Base-by-base conservation (phyloP, 2,797 vertebrate species). In the Clarias fuscus region DNA sequence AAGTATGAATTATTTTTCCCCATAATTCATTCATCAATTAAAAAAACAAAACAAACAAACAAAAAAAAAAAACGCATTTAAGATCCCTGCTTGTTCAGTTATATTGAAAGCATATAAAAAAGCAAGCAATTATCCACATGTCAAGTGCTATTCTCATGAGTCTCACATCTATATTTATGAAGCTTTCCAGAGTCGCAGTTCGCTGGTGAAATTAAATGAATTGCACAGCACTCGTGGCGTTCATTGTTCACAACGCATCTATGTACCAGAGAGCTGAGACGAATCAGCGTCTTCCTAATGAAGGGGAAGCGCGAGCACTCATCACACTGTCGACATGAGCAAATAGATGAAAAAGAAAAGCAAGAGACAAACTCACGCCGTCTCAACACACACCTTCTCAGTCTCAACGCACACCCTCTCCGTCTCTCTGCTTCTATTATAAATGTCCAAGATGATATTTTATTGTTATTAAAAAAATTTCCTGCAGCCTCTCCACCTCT, bases 401-500 rank as follows among this genome's bases (percentile, higher is more conserved):
- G 37, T 37, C 37, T 37, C 37, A 37, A 37, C 37, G 4, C 37
- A 37, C 37, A 37, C 37, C 37, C 37, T 37, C 37, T 37, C 37
- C 37, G 10, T 15, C 37, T 18, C 37, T 27, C 80, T 10, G 37
- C 15, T 15, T 82, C n/a, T 11, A 67, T 67, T 82, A 53, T 48
- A 67, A 67, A 67, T 30, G 79, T 68, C 80, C 80, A 6, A 20
- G 37, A 15, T 27, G 80, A 67, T 68, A 82, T 61, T 78, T 61
- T 78, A 33, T 27, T 67, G 62, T 67, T 82, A 53, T 82, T 68
- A 65, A 68, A 30, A 65, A 68, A 22, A 68, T 67, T 20, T 27
- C 40, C 2, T 1, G 0, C 59, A 58, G 48, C 17, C 17, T 67
- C 62, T 65, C 40, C 79, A 53, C 22, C 43, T 53, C 33, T n/a